Percentiles rank a stretch among this genome's conserved stretches.
These are phyloP conservation scores for Bombyx mori DNA, from an alignment of 1,140 invertebrate species.

Conservation along the genomic window ASM3026992v2 NC_085123.1:13284501-13285000, in stretches of 20 bases:
- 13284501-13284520: too few species aligned
- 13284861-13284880: conserved; percentile 79
- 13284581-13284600: conserved; percentile 60
- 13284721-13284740: conserved; percentile 86
- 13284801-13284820: conserved; percentile 76
- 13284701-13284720: conserved; percentile 87
- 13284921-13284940: conserved; percentile 70
- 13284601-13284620: conserved; percentile 58
- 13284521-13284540: conserved; percentile 56
- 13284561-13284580: conserved; percentile 60
- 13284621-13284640: conserved; percentile 58
- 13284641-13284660: conserved; percentile 36
- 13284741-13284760: conserved; percentile 83
- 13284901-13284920: conserved; percentile 50
- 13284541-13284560: conserved; percentile 71
- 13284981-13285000: conserved; percentile 84
- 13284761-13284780: conserved; percentile 85
- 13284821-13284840: conserved; percentile 84
- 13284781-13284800: conserved; percentile 67
- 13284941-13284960: conserved; percentile 84
- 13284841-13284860: conserved; percentile 90
- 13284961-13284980: conserved; percentile 86
- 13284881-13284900: conserved; percentile 51
- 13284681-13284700: conserved; percentile 84
- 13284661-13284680: conserved; percentile 72